Percentiles rank a stretch among this genome's conserved stretches.
Evolutionary conservation across 2,888 invertebrate species (phyloP).

Genomic region (Saturnia pavonia): DNA sequence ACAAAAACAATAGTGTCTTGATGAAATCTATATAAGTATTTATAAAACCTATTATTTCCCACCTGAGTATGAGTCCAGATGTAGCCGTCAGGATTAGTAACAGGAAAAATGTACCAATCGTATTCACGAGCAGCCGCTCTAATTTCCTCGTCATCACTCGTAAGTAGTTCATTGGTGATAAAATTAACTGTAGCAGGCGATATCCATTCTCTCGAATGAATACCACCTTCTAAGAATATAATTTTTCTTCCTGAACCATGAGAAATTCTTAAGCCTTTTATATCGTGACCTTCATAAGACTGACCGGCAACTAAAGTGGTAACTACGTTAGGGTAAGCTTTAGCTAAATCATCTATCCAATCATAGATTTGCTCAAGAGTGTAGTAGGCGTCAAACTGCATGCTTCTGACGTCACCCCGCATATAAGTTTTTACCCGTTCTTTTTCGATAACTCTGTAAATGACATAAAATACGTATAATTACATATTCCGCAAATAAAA

Average conservation of each 20-base stretch:
- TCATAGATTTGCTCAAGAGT: slow-evolving; percentile 80
- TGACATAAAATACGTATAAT: neutral
- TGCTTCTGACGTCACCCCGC: slow-evolving; percentile 35
- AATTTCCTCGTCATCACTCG: slow-evolving; percentile 76
- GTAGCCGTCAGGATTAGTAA: slow-evolving; percentile 89
- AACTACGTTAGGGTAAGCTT: slow-evolving; percentile 69
- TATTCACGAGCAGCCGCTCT: slow-evolving; percentile 82
- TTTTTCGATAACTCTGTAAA: slow-evolving; percentile 69
- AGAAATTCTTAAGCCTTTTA: slow-evolving; percentile 70
- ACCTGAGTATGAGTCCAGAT: slow-evolving; percentile 84
- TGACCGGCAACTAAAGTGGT: slow-evolving; percentile 61
- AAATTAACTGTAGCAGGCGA: slow-evolving; percentile 84
- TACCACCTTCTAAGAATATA: slow-evolving; percentile 71
- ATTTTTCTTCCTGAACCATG: slow-evolving; percentile 53
- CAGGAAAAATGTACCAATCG: slow-evolving; percentile 90
- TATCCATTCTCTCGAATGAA: slow-evolving; percentile 91
- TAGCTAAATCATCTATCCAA: slow-evolving; percentile 79
- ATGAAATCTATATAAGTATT: neutral
- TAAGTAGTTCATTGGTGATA: slow-evolving; percentile 85
- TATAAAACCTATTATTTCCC: slow-evolving; percentile 40
- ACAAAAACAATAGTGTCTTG: neutral
- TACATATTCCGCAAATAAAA: neutral
- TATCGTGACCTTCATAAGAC: slow-evolving; percentile 67
- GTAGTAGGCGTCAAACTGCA: slow-evolving; percentile 82
- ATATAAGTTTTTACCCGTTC: slow-evolving; percentile 51